Base-by-base conservation (phyloP, 2,888 invertebrate species). In the Mythimna impura region DNA sequence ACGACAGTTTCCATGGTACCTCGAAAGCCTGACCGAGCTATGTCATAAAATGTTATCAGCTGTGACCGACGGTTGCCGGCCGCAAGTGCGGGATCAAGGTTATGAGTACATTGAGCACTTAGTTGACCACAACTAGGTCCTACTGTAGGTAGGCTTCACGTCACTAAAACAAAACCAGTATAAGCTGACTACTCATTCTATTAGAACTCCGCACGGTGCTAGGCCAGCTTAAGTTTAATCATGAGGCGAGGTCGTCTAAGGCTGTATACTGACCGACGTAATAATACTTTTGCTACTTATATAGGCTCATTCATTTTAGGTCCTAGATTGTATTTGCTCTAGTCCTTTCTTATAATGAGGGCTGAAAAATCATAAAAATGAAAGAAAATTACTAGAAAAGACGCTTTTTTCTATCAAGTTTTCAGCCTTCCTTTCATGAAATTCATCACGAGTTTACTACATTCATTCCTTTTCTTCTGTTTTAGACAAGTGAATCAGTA, bases 21-120 rank as follows among this genome's bases (percentile, higher is more conserved):
- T 25, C 66, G 34, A 71, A n/a, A 60, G 34, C 47, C 50, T 66
- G 25, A 34, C 58, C 43, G 58, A 61, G 20, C 17, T 63, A 14
- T 43, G 62, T 58, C 68, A 54, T 68, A 57, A 66, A 68, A 66
- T 57, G 54, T 71, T 69, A 70, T 65, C 71, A 69, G 63, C 60
- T 73, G 73, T 80, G 80, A 60, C 66, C 68, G 20, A 12, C 34
- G 17, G 7, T 12, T 25, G n/a, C 50, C 50, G 43, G n/a, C n/a
- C 30, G 25, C 36, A 9, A 4, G 10, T n/a, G 34, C 17, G 9
- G 6, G 50, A 20, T 54, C 50, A 60, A 52, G 25, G 68, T 40
- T 14, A 36, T 25, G 71, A 71, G 30, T 50, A 22, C 50, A 3
- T 20, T 12, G 36, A 43, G 66, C 66, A 63, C 60, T 57, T 50